Evolutionary conservation across 2,113 vertebrate genomes (phyloP).

Genomic region (Tangachromis dhanisi): DNA sequence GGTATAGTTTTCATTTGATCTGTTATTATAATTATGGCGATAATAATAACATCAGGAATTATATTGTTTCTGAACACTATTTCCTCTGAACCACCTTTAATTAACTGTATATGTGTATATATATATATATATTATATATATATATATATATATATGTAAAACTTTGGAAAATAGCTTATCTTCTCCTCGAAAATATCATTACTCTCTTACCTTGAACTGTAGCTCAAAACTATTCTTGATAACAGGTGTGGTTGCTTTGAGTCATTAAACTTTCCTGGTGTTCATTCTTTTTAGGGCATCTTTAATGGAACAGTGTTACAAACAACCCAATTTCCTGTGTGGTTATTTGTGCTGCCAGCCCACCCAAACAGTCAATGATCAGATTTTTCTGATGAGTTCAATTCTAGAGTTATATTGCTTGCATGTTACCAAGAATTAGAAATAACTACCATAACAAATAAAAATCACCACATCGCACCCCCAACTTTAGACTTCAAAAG

Average conservation of each 20-base stretch:
- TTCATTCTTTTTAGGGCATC: not conserved
- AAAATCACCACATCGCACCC: not conserved
- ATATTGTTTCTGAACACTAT: not conserved
- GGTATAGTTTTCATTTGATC: not conserved
- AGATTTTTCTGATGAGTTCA: not conserved
- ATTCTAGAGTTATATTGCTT: not conserved
- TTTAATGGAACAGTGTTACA: not conserved
- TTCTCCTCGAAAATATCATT: not conserved
- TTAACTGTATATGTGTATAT: accelerated
- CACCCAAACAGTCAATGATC: not conserved
- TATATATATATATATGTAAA: not conserved
- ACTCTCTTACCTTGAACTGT: not conserved
- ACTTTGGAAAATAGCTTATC: not conserved
- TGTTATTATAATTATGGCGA: accelerated
- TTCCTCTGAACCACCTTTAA: not conserved
- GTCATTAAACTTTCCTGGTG: not conserved
- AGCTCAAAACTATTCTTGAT: not conserved
- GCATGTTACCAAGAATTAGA: not conserved
- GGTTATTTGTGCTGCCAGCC: not conserved
- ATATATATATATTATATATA: not conserved
- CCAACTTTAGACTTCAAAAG: not conserved
- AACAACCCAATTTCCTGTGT: not conserved
- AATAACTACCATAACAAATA: not conserved
- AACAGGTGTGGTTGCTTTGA: not conserved
- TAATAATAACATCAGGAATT: not conserved